phyloP scores from a whole-genome alignment of 2,888 invertebrate species.

The Cenopis cana region DNA sequence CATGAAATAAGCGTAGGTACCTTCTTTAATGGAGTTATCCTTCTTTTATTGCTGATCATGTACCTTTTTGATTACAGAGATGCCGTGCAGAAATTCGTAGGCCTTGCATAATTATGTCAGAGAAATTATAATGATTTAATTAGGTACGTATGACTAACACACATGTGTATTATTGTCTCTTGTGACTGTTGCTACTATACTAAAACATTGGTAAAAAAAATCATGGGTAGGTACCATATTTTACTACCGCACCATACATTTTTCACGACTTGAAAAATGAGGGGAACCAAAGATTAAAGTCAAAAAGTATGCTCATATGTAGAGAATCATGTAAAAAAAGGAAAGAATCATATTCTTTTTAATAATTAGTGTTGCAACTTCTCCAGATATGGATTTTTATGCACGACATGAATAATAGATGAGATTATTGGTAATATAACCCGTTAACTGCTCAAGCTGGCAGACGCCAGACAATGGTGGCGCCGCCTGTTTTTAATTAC shows the following conservation, averaged over 20 bases:
- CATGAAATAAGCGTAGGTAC: conserved; percentile 30
- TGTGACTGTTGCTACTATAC: no score
- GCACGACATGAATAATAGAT: not conserved
- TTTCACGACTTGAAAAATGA: no score
- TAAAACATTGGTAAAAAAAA: no score
- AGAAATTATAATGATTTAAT: not conserved
- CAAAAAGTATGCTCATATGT: no score
- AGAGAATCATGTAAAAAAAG: no score
- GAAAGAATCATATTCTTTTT: no score
- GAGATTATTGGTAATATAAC: conserved; percentile 5
- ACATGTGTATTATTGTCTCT: not conserved
- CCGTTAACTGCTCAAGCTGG: conserved; percentile 6
- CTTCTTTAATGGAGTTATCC: conserved; percentile 39
- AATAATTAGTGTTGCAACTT: not conserved
- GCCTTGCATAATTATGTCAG: conserved; percentile 3
- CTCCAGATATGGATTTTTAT: not conserved
- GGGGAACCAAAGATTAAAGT: no score
- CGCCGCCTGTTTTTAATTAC: conserved; percentile 29
- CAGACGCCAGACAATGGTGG: conserved; percentile 16
- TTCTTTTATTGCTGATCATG: conserved; percentile 26
- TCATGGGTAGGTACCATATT: no score
- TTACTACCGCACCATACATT: no score
- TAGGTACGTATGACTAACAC: not conserved
- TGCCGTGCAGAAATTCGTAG: conserved; percentile 1
- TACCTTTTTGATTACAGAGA: conserved; percentile 31